Conservation (phyloP, 1,140 invertebrate species). For the Pseudoatta argentina region DNA sequence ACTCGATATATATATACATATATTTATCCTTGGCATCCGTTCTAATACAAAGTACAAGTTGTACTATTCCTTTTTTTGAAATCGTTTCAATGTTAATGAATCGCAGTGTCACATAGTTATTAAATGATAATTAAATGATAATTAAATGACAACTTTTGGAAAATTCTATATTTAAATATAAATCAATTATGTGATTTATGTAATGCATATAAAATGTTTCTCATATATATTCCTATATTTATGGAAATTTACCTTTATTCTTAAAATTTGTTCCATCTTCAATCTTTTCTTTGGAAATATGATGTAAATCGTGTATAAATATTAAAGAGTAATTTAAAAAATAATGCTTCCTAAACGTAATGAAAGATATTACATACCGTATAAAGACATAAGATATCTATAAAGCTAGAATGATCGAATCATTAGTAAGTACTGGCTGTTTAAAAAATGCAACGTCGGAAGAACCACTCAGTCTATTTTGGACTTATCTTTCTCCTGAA, state of each 20-base stretch:
- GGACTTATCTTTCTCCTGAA: conserved; percentile 63
- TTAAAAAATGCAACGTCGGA: conserved; percentile 31
- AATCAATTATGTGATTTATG: background rate
- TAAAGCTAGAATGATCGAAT: conserved; percentile 26
- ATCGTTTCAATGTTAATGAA: conserved; percentile 24
- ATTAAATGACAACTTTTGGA: background rate
- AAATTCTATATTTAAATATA: background rate
- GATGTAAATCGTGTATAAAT: background rate
- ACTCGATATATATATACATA: background rate
- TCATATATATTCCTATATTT: background rate
- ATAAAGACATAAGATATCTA: background rate
- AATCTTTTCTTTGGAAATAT: background rate
- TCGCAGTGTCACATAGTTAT: background rate
- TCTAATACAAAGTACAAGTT: background rate
- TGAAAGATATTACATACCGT: background rate
- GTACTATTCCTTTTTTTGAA: conserved; percentile 14
- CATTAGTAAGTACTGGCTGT: background rate
- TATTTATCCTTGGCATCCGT: background rate
- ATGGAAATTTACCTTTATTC: background rate
- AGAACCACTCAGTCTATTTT: conserved; percentile 53
- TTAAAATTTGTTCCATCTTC: background rate
- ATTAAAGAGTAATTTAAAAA: background rate
- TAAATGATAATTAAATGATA: conserved; percentile 29
- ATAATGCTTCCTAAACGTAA: background rate
- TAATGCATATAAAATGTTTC: background rate